Evolutionary conservation across 2,888 invertebrate species (phyloP).

Genomic region (Carterocephalus palaemon): DNA sequence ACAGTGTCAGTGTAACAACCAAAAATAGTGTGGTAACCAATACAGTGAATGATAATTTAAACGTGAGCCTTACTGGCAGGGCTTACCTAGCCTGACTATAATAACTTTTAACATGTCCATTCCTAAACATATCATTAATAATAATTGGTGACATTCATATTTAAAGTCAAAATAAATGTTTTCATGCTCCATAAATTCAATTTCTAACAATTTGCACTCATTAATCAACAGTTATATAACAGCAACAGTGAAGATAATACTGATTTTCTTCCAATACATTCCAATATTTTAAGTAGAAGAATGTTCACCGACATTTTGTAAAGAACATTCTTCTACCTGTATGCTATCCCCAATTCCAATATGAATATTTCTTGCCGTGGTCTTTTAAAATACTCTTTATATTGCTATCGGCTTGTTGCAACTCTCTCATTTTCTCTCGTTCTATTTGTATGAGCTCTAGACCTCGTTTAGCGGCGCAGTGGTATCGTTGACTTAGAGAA

Average conservation of each 20-base stretch:
- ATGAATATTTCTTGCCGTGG: constrained; percentile 65
- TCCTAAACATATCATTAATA: no score
- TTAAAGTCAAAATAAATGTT: no score
- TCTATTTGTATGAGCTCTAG: constrained; percentile 79
- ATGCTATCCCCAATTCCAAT: constrained; percentile 78
- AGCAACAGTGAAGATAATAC: constrained; percentile 28
- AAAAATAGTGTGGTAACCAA: no score
- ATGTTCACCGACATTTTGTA: constrained; percentile 65
- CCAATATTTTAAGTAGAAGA: constrained; percentile 49
- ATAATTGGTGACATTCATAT: no score
- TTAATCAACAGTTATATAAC: background rate
- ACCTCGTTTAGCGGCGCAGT: constrained; percentile 82
- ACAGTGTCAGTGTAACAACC: no score
- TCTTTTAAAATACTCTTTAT: constrained; percentile 63
- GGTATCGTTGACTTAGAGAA: constrained; percentile 83
- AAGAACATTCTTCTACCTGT: constrained; percentile 77
- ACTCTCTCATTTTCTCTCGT: constrained; percentile 67
- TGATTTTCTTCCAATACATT: constrained; percentile 22
- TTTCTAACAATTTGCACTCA: background rate
- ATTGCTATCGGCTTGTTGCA: constrained; percentile 59
- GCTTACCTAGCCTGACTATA: no score
- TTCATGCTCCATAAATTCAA: no score
- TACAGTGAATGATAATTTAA: no score
- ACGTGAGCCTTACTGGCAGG: no score
- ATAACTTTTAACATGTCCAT: no score